These are phyloP conservation scores for Apamea monoglypha DNA, from an alignment of 2,888 invertebrate species.

Conservation along the genomic window DNA sequence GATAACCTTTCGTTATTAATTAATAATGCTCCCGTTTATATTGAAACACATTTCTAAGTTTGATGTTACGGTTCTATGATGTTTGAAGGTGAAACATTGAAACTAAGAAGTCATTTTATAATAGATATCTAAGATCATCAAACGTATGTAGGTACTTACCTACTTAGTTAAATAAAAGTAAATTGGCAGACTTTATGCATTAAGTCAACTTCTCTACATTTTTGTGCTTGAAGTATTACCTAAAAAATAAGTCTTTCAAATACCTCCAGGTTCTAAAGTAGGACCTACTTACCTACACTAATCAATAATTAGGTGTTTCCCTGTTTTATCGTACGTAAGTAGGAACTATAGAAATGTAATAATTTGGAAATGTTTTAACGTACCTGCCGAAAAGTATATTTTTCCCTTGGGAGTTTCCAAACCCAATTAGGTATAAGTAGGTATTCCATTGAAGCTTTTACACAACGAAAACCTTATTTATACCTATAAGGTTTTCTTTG, in stretches of 20 bases:
- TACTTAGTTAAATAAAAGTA: background rate
- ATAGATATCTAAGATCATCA: background rate
- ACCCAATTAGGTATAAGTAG: background rate
- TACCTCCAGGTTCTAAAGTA: background rate
- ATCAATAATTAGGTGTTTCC: background rate
- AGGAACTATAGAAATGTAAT: background rate
- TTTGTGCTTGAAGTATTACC: background rate
- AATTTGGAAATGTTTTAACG: too few relatives aligned
- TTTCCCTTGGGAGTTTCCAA: background rate
- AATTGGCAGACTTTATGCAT: background rate
- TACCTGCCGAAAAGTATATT: background rate
- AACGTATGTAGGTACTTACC: background rate
- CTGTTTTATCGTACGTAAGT: background rate
- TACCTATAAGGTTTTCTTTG: too few relatives aligned
- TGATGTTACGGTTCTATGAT: constrained; percentile 8
- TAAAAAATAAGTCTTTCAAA: background rate
- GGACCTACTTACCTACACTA: background rate
- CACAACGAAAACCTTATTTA: background rate
- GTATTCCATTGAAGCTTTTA: background rate
- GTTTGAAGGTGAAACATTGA: constrained; percentile 24
- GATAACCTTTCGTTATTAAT: constrained; percentile 84
- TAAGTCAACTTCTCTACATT: background rate
- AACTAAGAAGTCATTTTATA: background rate
- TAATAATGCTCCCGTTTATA: constrained; percentile 64
- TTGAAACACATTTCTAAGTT: constrained; percentile 29